Base-by-base conservation (phyloP, 2,888 invertebrate genomes). In the Mythimna impura region DNA sequence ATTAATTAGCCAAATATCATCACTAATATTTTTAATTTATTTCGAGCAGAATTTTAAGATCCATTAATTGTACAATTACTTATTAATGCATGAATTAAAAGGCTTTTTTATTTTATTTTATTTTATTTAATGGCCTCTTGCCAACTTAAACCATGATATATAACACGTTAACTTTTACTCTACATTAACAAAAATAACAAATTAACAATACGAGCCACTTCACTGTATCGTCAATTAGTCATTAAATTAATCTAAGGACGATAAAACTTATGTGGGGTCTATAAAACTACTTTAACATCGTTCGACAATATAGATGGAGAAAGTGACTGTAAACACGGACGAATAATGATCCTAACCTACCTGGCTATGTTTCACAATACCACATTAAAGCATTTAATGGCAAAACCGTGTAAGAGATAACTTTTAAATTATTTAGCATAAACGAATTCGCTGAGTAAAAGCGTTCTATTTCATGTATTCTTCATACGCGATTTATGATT, bases 81-180 rank as follows among this genome's bases (percentile, higher is more conserved):
- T n/a, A n/a, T n/a, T n/a, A n/a, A n/a, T n/a, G n/a, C n/a, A n/a
- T n/a, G n/a, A n/a, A n/a, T n/a, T n/a, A n/a, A n/a, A n/a, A n/a
- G n/a, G n/a, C n/a, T n/a, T n/a, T n/a, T n/a, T n/a, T n/a, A n/a
- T n/a, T n/a, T n/a, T n/a, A n/a, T n/a, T n/a, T n/a, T n/a, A n/a
- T n/a, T n/a, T n/a, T n/a, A n/a, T n/a, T n/a, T 80, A 82, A 87
- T 87, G 88, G 87, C 82, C 61, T 71, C 69, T 78, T 82, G 84
- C 81, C 79, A 87, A 86, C 73, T 81, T 70, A 67, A 76, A 60
- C 74, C 68, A 63, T 78, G 76, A 78, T 60, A 58, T 80, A 69
- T 80, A 71, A 64, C 71, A 64, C 40, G 22, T 66, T 63, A 67
- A 71, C 71, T 82, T 80, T 82, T 80, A 80, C 76, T 80, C 71